These are phyloP conservation scores for Bombus soroeensis DNA, from an alignment of 1,140 invertebrate species.

Conservation along the genomic window DNA sequence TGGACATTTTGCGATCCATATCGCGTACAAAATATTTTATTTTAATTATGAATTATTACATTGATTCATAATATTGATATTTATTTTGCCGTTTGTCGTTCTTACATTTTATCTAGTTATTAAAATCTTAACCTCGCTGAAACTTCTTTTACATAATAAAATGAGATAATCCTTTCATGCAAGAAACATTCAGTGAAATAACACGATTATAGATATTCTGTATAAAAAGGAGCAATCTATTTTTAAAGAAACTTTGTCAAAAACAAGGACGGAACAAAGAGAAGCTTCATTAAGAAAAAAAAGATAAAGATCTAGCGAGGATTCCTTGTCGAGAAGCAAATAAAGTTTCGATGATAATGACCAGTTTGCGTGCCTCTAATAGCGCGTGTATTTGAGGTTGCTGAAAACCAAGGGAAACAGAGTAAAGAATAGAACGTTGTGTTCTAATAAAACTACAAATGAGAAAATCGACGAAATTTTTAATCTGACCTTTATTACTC, in stretches of 20 bases:
- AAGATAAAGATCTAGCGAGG: background rate
- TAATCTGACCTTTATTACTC: background rate
- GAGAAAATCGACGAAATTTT: background rate
- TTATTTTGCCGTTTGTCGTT: background rate
- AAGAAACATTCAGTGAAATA: background rate
- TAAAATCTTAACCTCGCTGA: background rate
- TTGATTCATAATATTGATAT: too few species aligned
- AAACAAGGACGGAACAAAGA: background rate
- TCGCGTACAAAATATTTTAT: too few species aligned
- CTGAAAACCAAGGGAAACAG: constrained; percentile 12
- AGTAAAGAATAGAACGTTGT: constrained; percentile 15
- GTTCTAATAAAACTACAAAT: constrained; percentile 33
- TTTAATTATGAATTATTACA: too few species aligned
- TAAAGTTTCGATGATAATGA: constrained; percentile 39
- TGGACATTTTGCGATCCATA: too few species aligned
- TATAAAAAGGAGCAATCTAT: background rate
- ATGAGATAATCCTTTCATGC: background rate
- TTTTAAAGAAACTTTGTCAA: background rate
- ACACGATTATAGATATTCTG: background rate
- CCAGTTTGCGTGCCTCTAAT: constrained; percentile 47
- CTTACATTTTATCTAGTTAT: background rate
- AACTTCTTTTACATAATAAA: background rate
- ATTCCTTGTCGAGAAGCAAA: constrained; percentile 17
- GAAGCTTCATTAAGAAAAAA: background rate
- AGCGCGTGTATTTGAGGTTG: background rate